Percentiles rank a stretch among this genome's conserved stretches.
phyloP scores from a whole-genome alignment of 1,140 invertebrate genomes.

The Ganaspis sp. region DNA sequence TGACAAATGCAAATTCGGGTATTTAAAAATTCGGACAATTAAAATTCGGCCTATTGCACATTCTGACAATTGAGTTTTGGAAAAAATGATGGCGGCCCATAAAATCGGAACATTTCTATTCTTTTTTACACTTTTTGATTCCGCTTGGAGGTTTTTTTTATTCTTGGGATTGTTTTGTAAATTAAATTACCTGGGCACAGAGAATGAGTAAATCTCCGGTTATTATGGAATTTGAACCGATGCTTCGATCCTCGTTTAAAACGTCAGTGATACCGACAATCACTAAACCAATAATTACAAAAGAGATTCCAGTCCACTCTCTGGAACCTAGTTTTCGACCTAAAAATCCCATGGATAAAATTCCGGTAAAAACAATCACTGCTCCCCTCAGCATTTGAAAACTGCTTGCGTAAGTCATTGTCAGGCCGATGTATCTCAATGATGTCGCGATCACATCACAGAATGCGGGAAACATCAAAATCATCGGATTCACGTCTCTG shows the following conservation, averaged over 20 bases:
- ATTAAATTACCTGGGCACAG: constrained; percentile 82
- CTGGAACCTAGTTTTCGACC: constrained; percentile 81
- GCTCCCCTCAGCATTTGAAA: constrained; percentile 98
- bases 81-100: too few species aligned
- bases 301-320: constrained; percentile 91
- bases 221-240: constrained; percentile 86
- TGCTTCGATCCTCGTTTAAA: constrained; percentile 69
- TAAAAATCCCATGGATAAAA: constrained; percentile 92
- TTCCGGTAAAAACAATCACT: constrained; percentile 94
- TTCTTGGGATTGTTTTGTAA: not conserved
- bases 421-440: constrained; percentile 93
- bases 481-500: constrained; percentile 85
- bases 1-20: too few species aligned
- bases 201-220: constrained; percentile 96
- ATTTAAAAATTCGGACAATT: too few species aligned
- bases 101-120: too few species aligned
- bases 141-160: too few species aligned
- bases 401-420: constrained; percentile 93
- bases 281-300: constrained; percentile 87
- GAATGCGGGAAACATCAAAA: constrained; percentile 89
- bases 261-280: constrained; percentile 91
- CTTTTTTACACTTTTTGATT: too few species aligned
- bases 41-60: too few species aligned
- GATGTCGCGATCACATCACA: constrained; percentile 91
- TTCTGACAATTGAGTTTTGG: too few species aligned